Evolutionary conservation across 2,888 invertebrate species (phyloP).

Genomic region (Plebejus anna): DNA sequence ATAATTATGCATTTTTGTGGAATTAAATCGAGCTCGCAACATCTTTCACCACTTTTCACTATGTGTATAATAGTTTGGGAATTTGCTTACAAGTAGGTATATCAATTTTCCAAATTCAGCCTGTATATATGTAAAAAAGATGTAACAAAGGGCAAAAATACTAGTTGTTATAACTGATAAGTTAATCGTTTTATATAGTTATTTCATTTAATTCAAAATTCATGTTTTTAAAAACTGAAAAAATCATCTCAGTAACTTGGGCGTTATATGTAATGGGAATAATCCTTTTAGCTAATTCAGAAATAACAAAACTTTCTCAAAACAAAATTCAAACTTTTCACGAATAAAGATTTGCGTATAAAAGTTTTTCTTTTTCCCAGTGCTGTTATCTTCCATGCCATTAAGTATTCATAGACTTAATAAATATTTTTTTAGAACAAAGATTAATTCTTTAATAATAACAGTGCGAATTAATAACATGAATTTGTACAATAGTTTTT

Average conservation of each 20-base stretch:
- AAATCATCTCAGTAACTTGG: background rate
- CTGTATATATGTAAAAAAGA: too few species aligned
- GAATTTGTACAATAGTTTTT: background rate
- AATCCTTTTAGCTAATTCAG: constrained; percentile 14
- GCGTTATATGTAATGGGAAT: background rate
- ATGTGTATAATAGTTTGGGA: too few species aligned
- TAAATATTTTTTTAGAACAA: background rate
- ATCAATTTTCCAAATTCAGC: too few species aligned
- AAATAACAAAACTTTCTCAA: background rate
- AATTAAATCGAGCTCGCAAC: too few species aligned
- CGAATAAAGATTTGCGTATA: constrained; percentile 6
- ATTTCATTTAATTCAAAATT: background rate
- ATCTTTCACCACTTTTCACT: too few species aligned
- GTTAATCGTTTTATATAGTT: too few species aligned
- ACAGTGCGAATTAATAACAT: background rate
- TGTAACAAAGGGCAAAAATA: too few species aligned
- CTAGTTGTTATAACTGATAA: too few species aligned
- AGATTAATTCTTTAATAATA: background rate
- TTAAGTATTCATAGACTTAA: constrained; percentile 14
- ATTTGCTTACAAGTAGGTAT: too few species aligned
- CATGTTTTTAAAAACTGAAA: background rate
- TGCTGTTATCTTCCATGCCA: constrained; percentile 12
- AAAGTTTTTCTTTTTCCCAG: constrained; percentile 13
- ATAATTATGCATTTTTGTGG: too few species aligned
- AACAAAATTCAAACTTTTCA: constrained; percentile 2